Conservation (phyloP, 2,113 vertebrate species). For the Notothenia coriiceps region DNA sequence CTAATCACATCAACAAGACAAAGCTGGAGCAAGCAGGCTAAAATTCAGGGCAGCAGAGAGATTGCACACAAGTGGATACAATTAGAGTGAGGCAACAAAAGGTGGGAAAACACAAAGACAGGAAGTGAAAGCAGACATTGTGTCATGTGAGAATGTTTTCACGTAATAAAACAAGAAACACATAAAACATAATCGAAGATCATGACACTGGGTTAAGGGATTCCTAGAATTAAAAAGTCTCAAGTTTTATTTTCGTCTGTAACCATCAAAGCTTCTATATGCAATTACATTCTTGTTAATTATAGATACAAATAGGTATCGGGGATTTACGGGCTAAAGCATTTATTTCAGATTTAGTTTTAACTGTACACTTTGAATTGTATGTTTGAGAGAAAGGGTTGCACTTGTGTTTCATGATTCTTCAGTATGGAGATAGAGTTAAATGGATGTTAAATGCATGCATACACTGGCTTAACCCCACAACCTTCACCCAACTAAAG, state of each 20-base stretch:
- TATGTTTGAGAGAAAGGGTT: neutral
- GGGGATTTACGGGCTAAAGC: neutral
- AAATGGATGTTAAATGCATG: neutral
- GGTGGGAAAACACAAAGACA: too few species aligned
- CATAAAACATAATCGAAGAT: too few species aligned
- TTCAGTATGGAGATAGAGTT: neutral
- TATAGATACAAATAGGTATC: neutral
- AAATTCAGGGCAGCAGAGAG: too few species aligned
- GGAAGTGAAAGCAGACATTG: too few species aligned
- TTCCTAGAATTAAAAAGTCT: neutral
- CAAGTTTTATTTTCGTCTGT: neutral
- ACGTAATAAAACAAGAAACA: too few species aligned
- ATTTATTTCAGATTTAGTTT: neutral
- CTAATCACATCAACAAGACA: too few species aligned
- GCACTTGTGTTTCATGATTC: neutral
- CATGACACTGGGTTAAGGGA: too few species aligned
- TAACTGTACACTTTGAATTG: neutral
- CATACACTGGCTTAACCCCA: neutral
- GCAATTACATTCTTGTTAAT: neutral
- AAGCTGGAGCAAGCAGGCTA: too few species aligned
- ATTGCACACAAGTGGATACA: too few species aligned
- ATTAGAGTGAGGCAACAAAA: too few species aligned
- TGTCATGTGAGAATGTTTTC: too few species aligned
- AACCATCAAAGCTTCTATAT: neutral
- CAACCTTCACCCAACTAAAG: conserved; percentile 19